These are phyloP conservation scores for Calameuta pallipes DNA, from an alignment of 2,888 invertebrate species.

Conservation along the genomic window DNA sequence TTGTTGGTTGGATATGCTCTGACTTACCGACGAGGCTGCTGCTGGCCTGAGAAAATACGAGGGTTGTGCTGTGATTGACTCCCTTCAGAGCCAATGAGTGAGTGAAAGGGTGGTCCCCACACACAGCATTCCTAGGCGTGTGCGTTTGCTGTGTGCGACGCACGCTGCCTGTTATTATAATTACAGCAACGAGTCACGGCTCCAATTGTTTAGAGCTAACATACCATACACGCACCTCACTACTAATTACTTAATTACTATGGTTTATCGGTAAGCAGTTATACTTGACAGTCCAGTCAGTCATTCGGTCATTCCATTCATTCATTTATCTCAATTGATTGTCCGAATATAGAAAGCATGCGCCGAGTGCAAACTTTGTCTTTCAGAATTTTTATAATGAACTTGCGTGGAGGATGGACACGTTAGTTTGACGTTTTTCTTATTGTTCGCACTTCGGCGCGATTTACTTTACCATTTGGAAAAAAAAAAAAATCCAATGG, in stretches of 20 bases:
- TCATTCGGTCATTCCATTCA: background rate
- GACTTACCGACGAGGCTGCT: constrained; percentile 60
- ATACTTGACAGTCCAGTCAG: background rate
- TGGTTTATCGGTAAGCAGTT: background rate
- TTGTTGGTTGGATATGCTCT: constrained; percentile 58
- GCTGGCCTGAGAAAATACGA: constrained; percentile 58
- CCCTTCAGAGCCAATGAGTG: constrained; percentile 62
- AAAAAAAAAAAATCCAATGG: background rate
- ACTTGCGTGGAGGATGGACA: background rate
- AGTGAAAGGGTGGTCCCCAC: constrained; percentile 58
- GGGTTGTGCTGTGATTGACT: constrained; percentile 61
- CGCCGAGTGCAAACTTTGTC: background rate
- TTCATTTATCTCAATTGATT: background rate
- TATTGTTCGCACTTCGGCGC: background rate
- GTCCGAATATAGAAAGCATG: background rate
- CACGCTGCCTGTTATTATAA: constrained; percentile 63
- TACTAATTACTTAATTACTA: constrained; percentile 38
- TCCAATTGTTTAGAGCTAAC: constrained; percentile 57
- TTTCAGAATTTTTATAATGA: background rate
- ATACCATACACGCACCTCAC: constrained; percentile 53
- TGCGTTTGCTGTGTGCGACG: constrained; percentile 62
- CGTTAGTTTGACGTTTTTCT: background rate
- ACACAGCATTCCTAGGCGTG: constrained; percentile 62
- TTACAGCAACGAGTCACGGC: constrained; percentile 62
- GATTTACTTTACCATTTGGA: background rate